phyloP scores from a whole-genome alignment of 1,140 invertebrate genomes.

The Polypedilum pembai region DNA sequence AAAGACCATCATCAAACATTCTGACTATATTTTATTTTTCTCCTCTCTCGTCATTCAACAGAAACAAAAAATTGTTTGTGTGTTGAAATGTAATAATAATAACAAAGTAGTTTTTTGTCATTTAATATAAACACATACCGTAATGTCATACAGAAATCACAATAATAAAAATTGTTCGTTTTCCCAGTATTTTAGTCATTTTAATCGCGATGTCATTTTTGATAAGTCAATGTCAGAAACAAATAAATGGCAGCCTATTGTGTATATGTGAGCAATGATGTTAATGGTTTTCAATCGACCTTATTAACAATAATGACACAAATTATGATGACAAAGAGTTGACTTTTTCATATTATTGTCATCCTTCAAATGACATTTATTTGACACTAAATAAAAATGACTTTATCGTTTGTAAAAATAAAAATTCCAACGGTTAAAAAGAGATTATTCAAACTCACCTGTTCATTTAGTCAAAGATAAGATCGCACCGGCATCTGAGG shows the following conservation, averaged over 20 bases:
- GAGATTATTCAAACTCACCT: conserved; percentile 44
- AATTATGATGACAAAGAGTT: neutral
- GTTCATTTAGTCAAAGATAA: conserved; percentile 85
- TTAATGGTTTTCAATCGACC: neutral
- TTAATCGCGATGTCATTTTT: conserved; percentile 21
- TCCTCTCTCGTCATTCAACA: neutral
- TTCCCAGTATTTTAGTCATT: conserved; percentile 16
- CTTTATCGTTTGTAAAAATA: too few species aligned
- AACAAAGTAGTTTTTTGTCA: neutral
- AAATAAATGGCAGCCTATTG: neutral
- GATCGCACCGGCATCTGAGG: conserved; percentile 93
- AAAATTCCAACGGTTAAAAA: conserved; percentile 30
- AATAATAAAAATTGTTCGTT: neutral
- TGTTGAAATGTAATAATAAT: neutral
- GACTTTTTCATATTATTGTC: too few species aligned
- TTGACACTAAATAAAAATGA: too few species aligned
- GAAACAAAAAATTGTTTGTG: neutral
- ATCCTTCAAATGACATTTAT: too few species aligned
- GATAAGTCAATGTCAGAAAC: conserved; percentile 8
- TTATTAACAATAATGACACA: neutral
- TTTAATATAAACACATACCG: too few species aligned
- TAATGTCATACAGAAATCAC: conserved; percentile 13
- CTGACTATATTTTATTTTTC: neutral
- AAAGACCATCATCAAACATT: neutral
- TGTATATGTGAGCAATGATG: neutral